A percentile compares a stretch with the other conserved stretches of the same genome.
These are phyloP conservation scores for Platycheirus rosarum DNA, from an alignment of 2,888 invertebrate genomes.

Conservation along the genomic window DNA sequence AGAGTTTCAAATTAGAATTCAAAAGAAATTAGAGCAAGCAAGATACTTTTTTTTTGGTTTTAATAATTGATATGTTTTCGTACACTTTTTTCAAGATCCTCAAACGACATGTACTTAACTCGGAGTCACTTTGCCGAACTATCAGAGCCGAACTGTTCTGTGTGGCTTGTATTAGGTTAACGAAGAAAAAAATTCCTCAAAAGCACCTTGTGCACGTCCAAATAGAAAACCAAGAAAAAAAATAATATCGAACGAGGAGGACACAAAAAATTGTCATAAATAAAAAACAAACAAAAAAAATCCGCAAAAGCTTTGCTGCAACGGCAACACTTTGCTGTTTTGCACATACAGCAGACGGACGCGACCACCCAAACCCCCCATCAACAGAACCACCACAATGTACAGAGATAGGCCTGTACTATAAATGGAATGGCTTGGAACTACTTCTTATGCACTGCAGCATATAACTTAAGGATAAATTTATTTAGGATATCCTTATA, in stretches of 20 bases:
- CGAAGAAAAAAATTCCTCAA: slow-evolving; percentile 22
- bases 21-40: slow-evolving; percentile 13
- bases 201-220: slow-evolving; percentile 39
- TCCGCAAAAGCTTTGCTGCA: slow-evolving; percentile 38
- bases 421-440: slow-evolving; percentile 57
- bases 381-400: slow-evolving; percentile 27
- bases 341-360: slow-evolving; percentile 36
- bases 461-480: slow-evolving; percentile 70
- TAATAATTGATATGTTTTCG: slow-evolving; percentile 15
- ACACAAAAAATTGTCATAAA: slow-evolving; percentile 61
- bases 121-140: slow-evolving; percentile 42
- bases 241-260: slow-evolving; percentile 42
- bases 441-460: slow-evolving; percentile 70
- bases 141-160: slow-evolving; percentile 52
- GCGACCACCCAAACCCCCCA: neutral
- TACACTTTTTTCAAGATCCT: slow-evolving; percentile 25
- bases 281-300: slow-evolving; percentile 47
- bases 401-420: slow-evolving; percentile 31
- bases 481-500: slow-evolving; percentile 70
- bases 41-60: neutral
- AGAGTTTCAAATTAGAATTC: neutral
- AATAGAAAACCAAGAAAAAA: slow-evolving; percentile 32
- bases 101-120: slow-evolving; percentile 26
- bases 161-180: slow-evolving; percentile 29
- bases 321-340: slow-evolving; percentile 54